Conservation (phyloP, 2,888 invertebrate species). For the Chymomyza fuscimana region DNA sequence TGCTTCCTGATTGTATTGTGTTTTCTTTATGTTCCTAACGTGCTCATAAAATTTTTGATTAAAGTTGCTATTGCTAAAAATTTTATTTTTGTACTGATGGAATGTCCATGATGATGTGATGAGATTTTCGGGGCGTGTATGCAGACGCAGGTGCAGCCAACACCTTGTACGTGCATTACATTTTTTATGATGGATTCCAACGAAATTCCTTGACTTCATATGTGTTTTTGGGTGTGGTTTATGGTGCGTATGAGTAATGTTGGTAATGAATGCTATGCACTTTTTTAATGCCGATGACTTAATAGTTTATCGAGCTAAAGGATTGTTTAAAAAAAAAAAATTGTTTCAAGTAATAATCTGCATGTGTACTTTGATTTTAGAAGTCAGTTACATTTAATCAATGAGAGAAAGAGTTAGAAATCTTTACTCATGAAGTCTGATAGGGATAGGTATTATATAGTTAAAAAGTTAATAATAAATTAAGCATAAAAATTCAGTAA, state of each 20-base stretch:
- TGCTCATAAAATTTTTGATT: neutral
- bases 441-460: too few relatives aligned
- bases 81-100: neutral
- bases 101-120: neutral
- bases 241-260: constrained; percentile 69
- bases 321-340: neutral
- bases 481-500: too few relatives aligned
- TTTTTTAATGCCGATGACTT: constrained; percentile 29
- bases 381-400: too few relatives aligned
- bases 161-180: constrained; percentile 34
- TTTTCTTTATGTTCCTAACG: neutral
- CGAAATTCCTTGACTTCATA: constrained; percentile 54
- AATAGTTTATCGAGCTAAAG: constrained; percentile 37
- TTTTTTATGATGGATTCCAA: constrained; percentile 47
- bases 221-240: constrained; percentile 49
- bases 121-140: neutral
- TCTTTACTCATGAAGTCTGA: too few relatives aligned
- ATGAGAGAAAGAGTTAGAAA: too few relatives aligned
- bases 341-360: neutral
- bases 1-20: neutral
- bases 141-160: neutral
- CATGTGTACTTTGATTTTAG: neutral
- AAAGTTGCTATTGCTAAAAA: neutral
- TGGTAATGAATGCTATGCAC: constrained; percentile 56
- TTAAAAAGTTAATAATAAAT: too few relatives aligned